Conservation (phyloP, 2,888 invertebrate genomes). For the Copidosoma aretas region DNA sequence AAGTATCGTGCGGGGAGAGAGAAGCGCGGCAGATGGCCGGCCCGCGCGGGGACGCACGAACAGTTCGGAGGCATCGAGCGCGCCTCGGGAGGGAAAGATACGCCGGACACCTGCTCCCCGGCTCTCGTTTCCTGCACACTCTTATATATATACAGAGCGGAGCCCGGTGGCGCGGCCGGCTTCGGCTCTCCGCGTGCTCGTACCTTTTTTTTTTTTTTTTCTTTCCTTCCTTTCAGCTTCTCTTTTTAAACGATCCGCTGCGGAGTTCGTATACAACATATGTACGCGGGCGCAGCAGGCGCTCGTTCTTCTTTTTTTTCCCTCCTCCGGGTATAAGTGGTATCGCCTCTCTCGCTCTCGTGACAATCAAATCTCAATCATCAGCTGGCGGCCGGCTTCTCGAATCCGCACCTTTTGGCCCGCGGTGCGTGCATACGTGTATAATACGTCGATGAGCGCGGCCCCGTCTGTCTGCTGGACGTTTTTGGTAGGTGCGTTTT, state of each 20-base stretch:
- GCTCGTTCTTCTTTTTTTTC: not conserved
- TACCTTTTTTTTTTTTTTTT: not conserved
- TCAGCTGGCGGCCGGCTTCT: conserved; percentile 20
- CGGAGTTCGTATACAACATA: not conserved
- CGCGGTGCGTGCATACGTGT: not conserved
- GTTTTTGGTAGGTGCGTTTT: not conserved
- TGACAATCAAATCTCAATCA: conserved; percentile 41
- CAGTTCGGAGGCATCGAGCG: conserved; percentile 13
- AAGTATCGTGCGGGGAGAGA: not conserved
- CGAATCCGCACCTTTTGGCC: conserved; percentile 36
- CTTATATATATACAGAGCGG: conserved; percentile 34
- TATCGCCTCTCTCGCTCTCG: conserved; percentile 23
- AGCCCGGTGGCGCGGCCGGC: conserved; percentile 7
- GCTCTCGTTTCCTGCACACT: conserved; percentile 35
- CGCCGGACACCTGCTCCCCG: conserved; percentile 53
- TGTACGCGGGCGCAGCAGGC: not conserved
- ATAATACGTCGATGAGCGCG: not conserved
- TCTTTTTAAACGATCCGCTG: not conserved
- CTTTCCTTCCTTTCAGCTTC: not conserved
- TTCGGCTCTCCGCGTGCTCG: not conserved
- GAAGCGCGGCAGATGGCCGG: conserved; percentile 40
- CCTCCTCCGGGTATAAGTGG: not conserved
- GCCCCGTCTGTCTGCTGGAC: not conserved
- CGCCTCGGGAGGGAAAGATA: conserved; percentile 46
- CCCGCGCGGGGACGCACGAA: too few species aligned